Evolutionary conservation across 1,140 invertebrate genomes (phyloP).

Genomic region (Oncopeltus fasciatus): DNA sequence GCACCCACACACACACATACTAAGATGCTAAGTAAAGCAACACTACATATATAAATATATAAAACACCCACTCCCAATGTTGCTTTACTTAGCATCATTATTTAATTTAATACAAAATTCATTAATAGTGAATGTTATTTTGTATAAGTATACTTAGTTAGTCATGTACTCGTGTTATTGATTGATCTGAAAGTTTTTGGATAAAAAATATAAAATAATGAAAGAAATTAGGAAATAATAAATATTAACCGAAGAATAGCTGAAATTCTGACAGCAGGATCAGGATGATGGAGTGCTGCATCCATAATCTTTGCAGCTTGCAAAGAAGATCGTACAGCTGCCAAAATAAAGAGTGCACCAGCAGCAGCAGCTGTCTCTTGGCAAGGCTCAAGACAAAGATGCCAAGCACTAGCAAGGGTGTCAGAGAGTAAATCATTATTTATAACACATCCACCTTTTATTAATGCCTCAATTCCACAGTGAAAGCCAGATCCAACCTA

Average conservation of each 20-base stretch:
- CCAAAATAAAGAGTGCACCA: constrained; percentile 82
- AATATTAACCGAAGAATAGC: constrained; percentile 62
- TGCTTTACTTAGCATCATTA: too few relatives aligned
- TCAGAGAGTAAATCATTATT: constrained; percentile 76
- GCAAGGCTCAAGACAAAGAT: constrained; percentile 71
- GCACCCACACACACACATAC: too few relatives aligned
- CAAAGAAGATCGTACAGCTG: constrained; percentile 75
- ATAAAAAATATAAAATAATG: too few relatives aligned
- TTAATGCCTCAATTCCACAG: constrained; percentile 68
- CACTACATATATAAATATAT: too few relatives aligned
- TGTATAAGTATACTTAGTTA: too few relatives aligned
- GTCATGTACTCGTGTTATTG: too few relatives aligned
- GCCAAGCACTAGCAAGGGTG: constrained; percentile 83
- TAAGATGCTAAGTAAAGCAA: too few relatives aligned
- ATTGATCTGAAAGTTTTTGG: too few relatives aligned
- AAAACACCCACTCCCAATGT: too few relatives aligned
- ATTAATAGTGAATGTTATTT: too few relatives aligned
- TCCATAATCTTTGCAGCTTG: constrained; percentile 79
- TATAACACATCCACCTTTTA: constrained; percentile 85
- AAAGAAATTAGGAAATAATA: too few relatives aligned
- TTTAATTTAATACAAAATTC: too few relatives aligned
- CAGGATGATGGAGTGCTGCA: constrained; percentile 65
- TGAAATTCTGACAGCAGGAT: constrained; percentile 59
- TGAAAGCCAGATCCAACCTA: constrained; percentile 77
- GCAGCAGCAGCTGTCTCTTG: constrained; percentile 61